phyloP scores from a whole-genome alignment of 2,113 vertebrate genomes.

The Pterocles gutturalis region DNA sequence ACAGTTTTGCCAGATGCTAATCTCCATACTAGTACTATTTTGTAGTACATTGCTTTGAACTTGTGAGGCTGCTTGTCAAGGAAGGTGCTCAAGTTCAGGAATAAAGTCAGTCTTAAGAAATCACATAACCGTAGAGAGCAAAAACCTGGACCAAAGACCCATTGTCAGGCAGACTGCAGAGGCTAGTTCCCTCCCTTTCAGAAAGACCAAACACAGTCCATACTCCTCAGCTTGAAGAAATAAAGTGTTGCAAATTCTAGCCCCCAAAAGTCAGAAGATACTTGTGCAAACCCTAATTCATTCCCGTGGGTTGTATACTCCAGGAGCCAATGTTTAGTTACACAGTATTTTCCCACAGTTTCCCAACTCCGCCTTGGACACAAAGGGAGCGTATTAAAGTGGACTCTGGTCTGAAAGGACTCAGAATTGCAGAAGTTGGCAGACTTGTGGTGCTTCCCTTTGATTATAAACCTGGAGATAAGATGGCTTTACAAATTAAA shows the following conservation, averaged over 20 bases:
- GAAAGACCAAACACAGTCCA: background rate
- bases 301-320: background rate
- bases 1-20: background rate
- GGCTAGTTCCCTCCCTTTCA: background rate
- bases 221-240: background rate
- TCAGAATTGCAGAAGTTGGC: fast-evolving
- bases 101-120: background rate
- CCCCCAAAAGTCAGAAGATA: background rate
- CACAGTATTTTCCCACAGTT: background rate
- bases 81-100: background rate
- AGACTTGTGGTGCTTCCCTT: background rate
- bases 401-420: background rate
- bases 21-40: background rate
- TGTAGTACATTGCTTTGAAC: background rate
- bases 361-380: background rate
- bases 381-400: background rate
- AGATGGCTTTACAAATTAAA: background rate
- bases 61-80: background rate
- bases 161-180: background rate
- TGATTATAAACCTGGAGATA: background rate
- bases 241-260: background rate
- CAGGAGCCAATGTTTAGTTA: background rate
- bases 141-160: background rate
- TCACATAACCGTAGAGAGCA: background rate
- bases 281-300: background rate